These are phyloP conservation scores for Drosophila paulistorum DNA, from an alignment of 1,140 invertebrate genomes.

Conservation along the genomic window DNA sequence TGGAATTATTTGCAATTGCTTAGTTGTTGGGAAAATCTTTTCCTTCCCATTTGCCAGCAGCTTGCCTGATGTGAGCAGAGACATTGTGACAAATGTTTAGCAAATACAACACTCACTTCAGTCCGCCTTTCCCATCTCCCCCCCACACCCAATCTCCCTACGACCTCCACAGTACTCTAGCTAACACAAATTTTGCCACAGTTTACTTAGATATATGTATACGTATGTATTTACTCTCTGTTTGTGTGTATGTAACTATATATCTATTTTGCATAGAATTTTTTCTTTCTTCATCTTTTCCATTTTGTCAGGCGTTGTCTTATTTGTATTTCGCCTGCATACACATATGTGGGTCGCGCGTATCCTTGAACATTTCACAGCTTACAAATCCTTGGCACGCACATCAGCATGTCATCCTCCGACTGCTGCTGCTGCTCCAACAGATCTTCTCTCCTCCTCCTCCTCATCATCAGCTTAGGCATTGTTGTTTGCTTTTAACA, in stretches of 20 bases:
- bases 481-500: constrained; percentile 68
- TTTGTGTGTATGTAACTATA: background rate
- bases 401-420: constrained; percentile 39
- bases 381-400: constrained; percentile 63
- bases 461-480: constrained; percentile 45
- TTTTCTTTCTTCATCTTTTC: constrained; percentile 7
- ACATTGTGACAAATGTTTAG: constrained; percentile 74
- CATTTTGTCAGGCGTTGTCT: constrained; percentile 51
- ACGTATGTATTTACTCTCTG: constrained; percentile 16
- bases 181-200: constrained; percentile 11
- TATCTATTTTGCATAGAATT: constrained; percentile 36
- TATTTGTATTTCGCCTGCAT: constrained; percentile 35
- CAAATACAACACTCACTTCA: constrained; percentile 47
- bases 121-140: background rate
- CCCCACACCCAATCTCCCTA: background rate
- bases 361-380: constrained; percentile 58
- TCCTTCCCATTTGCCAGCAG: constrained; percentile 60
- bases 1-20: constrained; percentile 32
- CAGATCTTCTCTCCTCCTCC: background rate
- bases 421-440: background rate
- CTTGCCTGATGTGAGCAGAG: constrained; percentile 39
- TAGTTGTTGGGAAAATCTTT: constrained; percentile 54
- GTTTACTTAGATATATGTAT: constrained; percentile 38
- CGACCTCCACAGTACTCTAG: background rate
- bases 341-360: constrained; percentile 49